Conservation (phyloP, 2,113 vertebrate species). For the Sinocyclocheilus anshuiensis region DNA sequence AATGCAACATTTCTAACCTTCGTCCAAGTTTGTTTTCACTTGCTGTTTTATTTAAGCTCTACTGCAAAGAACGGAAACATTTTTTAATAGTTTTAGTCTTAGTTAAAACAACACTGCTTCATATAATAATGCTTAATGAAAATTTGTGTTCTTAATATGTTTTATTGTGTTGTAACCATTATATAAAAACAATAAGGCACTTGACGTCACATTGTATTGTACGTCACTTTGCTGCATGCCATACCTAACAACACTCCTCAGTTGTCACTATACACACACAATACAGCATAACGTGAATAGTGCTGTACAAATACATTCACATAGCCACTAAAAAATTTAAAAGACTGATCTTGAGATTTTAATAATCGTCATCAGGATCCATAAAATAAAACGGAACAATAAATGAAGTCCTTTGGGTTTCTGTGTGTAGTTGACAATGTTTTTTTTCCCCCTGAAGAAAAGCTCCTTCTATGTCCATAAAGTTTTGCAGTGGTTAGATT, state of each 20-base stretch:
- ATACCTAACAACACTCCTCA: not conserved
- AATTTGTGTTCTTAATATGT: not conserved
- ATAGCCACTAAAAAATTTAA: not conserved
- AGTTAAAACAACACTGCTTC: not conserved
- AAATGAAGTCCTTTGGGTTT: not conserved
- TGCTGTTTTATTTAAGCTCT: not conserved
- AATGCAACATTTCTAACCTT: not conserved
- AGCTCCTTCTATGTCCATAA: not conserved
- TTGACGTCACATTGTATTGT: not conserved
- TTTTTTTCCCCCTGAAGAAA: not conserved
- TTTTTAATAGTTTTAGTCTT: not conserved
- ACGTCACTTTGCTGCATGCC: not conserved
- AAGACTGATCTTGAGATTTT: not conserved
- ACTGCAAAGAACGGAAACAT: not conserved
- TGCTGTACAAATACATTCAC: not conserved
- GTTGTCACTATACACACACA: not conserved
- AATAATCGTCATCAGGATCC: too few relatives aligned
- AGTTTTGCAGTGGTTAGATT: not conserved
- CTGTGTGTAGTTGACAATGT: not conserved
- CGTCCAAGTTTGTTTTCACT: not conserved
- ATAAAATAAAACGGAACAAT: too few relatives aligned
- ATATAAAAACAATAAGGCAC: not conserved
- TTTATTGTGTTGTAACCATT: not conserved
- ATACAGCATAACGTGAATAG: too few relatives aligned
- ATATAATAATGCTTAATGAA: not conserved